Percentiles rank a stretch among this genome's conserved stretches.
These are phyloP conservation scores for Abscondita cerata DNA, from an alignment of 2,888 invertebrate species.

Conservation along the genomic window DNA sequence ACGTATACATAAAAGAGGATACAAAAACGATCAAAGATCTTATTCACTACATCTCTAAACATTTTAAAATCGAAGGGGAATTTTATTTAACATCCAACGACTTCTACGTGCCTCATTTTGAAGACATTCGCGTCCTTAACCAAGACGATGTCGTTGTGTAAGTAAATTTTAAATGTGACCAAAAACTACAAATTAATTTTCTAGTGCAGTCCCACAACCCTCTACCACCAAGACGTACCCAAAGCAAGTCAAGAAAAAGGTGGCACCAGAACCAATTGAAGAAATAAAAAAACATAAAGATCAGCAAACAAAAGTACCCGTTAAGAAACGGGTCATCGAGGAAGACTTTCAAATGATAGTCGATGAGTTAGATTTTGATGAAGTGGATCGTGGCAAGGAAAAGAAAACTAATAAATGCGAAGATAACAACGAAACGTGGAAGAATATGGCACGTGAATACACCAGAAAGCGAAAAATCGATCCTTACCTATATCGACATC, in stretches of 20 bases:
- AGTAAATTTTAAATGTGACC: conserved; percentile 3
- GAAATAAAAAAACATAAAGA: no score
- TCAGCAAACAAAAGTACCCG: no score
- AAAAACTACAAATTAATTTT: no score
- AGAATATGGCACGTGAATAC: conserved; percentile 1
- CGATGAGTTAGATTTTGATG: not conserved
- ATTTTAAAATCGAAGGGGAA: conserved; percentile 49
- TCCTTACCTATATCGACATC: conserved; percentile 15
- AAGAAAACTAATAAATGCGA: not conserved
- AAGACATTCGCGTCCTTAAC: conserved; percentile 51
- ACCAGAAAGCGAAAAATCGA: conserved; percentile 6
- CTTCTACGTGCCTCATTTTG: conserved; percentile 53
- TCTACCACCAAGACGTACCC: not conserved
- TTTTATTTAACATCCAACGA: conserved; percentile 52
- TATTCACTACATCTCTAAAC: conserved; percentile 48
- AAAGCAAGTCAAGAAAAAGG: not conserved
- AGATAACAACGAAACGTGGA: not conserved
- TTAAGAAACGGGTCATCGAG: no score
- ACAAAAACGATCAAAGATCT: conserved; percentile 47
- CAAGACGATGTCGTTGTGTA: conserved; percentile 44
- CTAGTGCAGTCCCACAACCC: no score
- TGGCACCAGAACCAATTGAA: no score
- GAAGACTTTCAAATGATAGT: not conserved
- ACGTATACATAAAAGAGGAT: conserved; percentile 35
- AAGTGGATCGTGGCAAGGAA: not conserved